Percentiles rank a stretch among this genome's conserved stretches.
Evolutionary conservation across 1,140 invertebrate species (phyloP).

Genomic region (Ooceraea biroi): DNA sequence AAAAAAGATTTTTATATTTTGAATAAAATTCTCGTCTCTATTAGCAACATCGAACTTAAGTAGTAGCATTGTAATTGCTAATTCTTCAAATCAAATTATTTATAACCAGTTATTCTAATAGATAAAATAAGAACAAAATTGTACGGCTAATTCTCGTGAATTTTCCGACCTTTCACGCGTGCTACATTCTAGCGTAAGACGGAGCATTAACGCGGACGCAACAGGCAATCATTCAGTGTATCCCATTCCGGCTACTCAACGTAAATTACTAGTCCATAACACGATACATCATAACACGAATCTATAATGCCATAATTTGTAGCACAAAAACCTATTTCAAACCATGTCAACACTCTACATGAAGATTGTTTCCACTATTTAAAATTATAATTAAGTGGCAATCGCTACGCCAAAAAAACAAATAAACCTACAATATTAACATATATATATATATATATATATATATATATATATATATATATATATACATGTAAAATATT

Average conservation of each 20-base stretch:
- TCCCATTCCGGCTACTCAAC: constrained; percentile 25
- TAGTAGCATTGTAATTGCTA: neutral
- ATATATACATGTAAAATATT: no score
- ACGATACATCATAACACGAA: no score
- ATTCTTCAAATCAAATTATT: neutral
- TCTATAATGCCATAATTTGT: neutral
- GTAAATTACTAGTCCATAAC: constrained; percentile 53
- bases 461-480: constrained; percentile 1
- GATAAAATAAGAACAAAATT: neutral
- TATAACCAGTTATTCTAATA: neutral
- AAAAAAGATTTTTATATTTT: neutral
- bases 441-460: constrained; percentile 7
- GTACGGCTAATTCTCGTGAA: neutral
- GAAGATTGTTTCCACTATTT: no score
- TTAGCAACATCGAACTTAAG: no score
- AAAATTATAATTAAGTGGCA: neutral
- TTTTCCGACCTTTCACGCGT: neutral
- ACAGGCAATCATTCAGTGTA: constrained; percentile 15
- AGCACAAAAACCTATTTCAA: neutral
- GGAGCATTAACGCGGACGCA: constrained; percentile 14
- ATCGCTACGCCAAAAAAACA: constrained; percentile 12
- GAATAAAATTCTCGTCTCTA: neutral
- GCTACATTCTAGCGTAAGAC: constrained; percentile 26
- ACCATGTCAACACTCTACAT: no score
- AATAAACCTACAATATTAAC: no score